A percentile compares a stretch with the other conserved stretches of the same genome.
Conservation (phyloP, 2,888 invertebrate genomes). For the Eurytoma adleriae region DNA sequence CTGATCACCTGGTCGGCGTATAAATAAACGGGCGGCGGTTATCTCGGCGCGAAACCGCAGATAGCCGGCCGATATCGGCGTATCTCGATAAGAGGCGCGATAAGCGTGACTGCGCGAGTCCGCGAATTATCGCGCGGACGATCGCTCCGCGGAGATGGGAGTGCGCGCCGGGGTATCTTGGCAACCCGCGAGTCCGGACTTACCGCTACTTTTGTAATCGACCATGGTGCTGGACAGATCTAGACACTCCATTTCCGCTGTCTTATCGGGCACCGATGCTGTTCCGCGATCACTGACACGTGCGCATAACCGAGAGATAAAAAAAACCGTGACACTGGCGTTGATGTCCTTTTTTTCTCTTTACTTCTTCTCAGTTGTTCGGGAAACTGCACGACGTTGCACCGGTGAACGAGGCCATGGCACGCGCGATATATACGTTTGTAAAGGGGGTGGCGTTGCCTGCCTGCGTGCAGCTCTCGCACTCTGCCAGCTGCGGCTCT, state of each 20-base stretch:
- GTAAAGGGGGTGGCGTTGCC: not conserved
- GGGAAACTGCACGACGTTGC: conserved; percentile 3
- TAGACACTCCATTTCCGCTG: conserved; percentile 56
- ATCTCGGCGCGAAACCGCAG: not conserved
- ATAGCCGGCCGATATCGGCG: conserved; percentile 14
- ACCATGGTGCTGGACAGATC: conserved; percentile 66
- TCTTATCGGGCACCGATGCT: not conserved
- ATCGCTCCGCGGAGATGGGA: not conserved
- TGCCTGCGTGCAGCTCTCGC: conserved; percentile 20
- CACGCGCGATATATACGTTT: not conserved
- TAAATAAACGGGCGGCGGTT: conserved; percentile 9
- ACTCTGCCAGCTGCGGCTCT: conserved; percentile 73
- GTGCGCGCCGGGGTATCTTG: not conserved
- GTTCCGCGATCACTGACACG: not conserved
- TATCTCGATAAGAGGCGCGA: not conserved
- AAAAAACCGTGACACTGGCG: not conserved
- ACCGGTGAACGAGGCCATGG: not conserved
- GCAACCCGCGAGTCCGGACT: conserved; percentile 55
- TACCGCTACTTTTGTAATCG: conserved; percentile 69
- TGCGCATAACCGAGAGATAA: not conserved
- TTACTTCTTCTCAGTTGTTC: not conserved
- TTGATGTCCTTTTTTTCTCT: no score
- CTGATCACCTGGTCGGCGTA: not conserved
- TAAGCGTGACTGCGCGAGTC: not conserved
- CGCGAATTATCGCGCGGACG: not conserved